Conservation (phyloP, 2,797 vertebrate genomes). For the Rachycentron canadum region DNA sequence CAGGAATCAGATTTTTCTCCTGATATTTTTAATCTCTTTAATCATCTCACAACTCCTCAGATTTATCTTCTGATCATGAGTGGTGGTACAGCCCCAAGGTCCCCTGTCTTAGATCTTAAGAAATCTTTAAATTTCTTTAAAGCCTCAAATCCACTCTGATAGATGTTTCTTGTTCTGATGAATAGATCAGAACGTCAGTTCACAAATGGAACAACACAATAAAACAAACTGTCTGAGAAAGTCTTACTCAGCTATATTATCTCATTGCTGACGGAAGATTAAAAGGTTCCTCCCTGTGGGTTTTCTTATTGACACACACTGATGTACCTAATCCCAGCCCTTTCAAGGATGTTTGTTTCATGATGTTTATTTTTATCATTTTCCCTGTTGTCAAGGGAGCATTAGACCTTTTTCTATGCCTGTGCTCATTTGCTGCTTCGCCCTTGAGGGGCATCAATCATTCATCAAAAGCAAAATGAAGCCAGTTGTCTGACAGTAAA, state of each 20-base stretch:
- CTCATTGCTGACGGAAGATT: slow-evolving; percentile 17
- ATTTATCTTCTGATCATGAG: not conserved
- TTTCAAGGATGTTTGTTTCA: slow-evolving; percentile 38
- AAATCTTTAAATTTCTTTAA: not conserved
- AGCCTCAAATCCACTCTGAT: not conserved
- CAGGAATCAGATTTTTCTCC: not conserved
- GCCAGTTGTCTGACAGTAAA: slow-evolving; percentile 69
- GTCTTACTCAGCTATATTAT: slow-evolving; percentile 12
- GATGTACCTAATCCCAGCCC: slow-evolving; percentile 20
- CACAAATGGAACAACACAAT: not conserved
- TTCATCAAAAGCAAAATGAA: slow-evolving; percentile 73
- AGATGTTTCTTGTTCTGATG: not conserved
- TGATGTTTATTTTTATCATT: slow-evolving; percentile 45
- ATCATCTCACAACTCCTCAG: not conserved
- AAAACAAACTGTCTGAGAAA: slow-evolving; percentile 5
- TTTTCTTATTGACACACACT: slow-evolving; percentile 25
- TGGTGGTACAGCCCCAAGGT: not conserved
- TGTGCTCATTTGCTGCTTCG: slow-evolving; percentile 31
- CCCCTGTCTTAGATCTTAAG: not conserved
- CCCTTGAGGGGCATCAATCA: slow-evolving; percentile 64
- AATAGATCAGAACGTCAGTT: not conserved
- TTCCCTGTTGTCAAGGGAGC: slow-evolving; percentile 21
- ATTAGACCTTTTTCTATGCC: slow-evolving; percentile 28
- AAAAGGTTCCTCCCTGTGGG: slow-evolving; percentile 1
- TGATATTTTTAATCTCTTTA: not conserved